A percentile compares a stretch with the other conserved stretches of the same genome.
phyloP scores from a whole-genome alignment of 2,113 vertebrate genomes.

The Pelecanus crispus region DNA sequence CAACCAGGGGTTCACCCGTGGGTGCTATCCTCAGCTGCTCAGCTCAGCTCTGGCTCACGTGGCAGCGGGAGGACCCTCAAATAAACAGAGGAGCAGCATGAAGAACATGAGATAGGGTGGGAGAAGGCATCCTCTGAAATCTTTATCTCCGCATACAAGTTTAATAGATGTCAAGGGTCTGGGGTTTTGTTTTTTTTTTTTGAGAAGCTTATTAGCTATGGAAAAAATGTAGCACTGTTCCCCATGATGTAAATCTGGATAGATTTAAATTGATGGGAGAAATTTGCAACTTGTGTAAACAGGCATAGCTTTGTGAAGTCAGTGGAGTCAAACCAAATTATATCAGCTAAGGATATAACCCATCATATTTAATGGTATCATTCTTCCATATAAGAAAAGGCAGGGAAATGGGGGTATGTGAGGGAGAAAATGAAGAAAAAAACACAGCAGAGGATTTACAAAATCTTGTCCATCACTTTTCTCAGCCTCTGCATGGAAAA shows the following conservation, averaged over 20 bases:
- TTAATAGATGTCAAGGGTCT: neutral
- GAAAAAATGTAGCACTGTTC: neutral
- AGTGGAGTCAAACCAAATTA: neutral
- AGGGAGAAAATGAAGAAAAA: neutral
- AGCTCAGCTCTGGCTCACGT: neutral
- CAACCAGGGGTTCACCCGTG: neutral
- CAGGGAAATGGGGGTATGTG: neutral
- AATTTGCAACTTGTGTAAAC: slow-evolving; percentile 13
- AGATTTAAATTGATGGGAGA: neutral
- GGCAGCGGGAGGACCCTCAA: neutral
- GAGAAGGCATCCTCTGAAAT: neutral
- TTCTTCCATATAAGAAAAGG: neutral
- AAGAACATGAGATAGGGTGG: neutral
- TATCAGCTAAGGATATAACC: neutral
- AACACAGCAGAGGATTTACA: neutral
- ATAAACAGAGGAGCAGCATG: neutral
- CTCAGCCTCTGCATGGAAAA: slow-evolving; percentile 7
- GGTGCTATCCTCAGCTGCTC: neutral
- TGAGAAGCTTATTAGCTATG: neutral
- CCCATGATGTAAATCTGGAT: neutral
- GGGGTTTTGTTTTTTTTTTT: neutral
- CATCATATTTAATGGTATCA: neutral
- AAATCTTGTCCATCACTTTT: neutral
- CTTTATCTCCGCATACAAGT: neutral
- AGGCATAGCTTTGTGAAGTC: neutral